Conservation (phyloP, 1,140 invertebrate genomes). For the Subanguina moxae region DNA sequence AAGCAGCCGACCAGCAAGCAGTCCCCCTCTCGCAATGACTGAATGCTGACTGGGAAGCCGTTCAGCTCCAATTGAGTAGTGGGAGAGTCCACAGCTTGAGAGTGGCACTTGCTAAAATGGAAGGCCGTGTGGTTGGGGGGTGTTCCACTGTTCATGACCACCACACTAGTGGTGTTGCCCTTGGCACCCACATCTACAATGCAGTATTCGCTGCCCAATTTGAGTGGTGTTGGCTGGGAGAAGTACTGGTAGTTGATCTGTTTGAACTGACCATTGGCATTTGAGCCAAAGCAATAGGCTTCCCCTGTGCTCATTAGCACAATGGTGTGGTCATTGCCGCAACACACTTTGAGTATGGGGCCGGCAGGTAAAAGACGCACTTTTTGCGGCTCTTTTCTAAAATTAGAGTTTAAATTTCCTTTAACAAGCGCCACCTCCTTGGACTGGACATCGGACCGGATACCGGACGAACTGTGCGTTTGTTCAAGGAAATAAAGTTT, state of each 20-base stretch:
- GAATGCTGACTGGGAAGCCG: background rate
- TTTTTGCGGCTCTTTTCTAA: constrained; percentile 18
- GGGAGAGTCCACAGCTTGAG: background rate
- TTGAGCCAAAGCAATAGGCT: constrained; percentile 29
- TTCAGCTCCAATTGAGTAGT: background rate
- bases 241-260: constrained; percentile 22
- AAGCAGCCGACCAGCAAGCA: too few species aligned
- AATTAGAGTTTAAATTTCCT: too few species aligned
- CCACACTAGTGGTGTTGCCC: background rate
- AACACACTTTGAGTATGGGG: constrained; percentile 21
- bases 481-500: too few species aligned
- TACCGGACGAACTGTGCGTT: too few species aligned
- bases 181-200: constrained; percentile 4
- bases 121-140: background rate
- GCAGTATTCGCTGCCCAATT: constrained; percentile 9
- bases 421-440: too few species aligned
- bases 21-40: background rate
- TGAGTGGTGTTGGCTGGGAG: constrained; percentile 23
- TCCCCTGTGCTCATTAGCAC: constrained; percentile 24
- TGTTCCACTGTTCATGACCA: background rate
- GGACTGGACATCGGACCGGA: too few species aligned
- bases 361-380: constrained; percentile 13
- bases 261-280: constrained; percentile 29
- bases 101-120: constrained; percentile 4
- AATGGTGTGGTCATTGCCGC: constrained; percentile 22